Evolutionary conservation across 2,888 invertebrate species (phyloP).

Genomic region (Arge pagana): DNA sequence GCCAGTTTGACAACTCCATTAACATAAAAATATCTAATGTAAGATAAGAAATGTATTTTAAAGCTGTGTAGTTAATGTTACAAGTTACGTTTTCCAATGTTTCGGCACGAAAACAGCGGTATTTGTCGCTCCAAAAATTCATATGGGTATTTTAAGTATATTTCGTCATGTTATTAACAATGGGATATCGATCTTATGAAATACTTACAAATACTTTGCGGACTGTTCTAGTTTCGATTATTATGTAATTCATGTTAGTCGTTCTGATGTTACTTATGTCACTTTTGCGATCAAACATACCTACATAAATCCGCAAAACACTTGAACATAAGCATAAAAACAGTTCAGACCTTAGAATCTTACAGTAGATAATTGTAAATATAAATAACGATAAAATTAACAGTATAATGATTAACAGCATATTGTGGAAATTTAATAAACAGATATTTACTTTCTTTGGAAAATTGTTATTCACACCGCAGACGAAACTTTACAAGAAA

Average conservation of each 20-base stretch:
- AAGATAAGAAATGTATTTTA: conserved; percentile 15
- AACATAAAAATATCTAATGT: conserved; percentile 7
- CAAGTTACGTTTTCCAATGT: conserved; percentile 17
- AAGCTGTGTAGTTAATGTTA: conserved; percentile 15
- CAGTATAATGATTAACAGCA: conserved; percentile 10
- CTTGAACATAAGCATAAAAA: conserved; percentile 2
- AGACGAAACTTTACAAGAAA: conserved; percentile 10
- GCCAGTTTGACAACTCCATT: conserved; percentile 7
- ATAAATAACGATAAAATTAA: not conserved
- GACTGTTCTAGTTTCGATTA: too few species aligned
- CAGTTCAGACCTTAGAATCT: conserved; percentile 11
- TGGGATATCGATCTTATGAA: not conserved
- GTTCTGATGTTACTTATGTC: too few species aligned
- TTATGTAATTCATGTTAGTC: too few species aligned
- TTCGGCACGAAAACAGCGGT: conserved; percentile 3
- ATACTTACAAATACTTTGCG: too few species aligned
- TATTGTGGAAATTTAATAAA: conserved; percentile 7
- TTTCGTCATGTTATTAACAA: not conserved
- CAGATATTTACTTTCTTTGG: not conserved
- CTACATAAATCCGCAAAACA: not conserved
- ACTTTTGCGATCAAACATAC: too few species aligned
- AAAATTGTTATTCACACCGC: not conserved
- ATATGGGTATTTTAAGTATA: conserved; percentile 1
- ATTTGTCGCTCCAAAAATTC: conserved; percentile 8
- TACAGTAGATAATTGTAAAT: conserved; percentile 21